A percentile compares a stretch with the other conserved stretches of the same genome.
These are phyloP conservation scores for Blastobasis adustella DNA, from an alignment of 2,888 invertebrate genomes.

Conservation along the genomic window DNA sequence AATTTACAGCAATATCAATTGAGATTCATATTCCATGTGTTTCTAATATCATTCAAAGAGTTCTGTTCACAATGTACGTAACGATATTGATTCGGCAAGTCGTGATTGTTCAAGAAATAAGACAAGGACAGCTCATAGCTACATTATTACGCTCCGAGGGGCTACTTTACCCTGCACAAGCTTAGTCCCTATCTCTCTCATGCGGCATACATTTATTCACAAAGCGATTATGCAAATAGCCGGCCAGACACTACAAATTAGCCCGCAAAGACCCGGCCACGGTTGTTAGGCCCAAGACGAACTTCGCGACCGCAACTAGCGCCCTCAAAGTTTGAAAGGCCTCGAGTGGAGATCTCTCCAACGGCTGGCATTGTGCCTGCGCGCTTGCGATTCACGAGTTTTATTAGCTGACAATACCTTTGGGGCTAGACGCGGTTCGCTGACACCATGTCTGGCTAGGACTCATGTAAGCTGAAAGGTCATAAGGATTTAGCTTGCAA, in stretches of 20 bases:
- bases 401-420: neutral
- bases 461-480: constrained; percentile 14
- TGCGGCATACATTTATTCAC: too few species aligned
- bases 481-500: constrained; percentile 8
- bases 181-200: too few species aligned
- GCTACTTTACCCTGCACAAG: too few species aligned
- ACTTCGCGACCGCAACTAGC: constrained; percentile 22
- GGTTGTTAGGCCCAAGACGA: constrained; percentile 20
- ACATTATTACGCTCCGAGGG: too few species aligned
- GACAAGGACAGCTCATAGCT: too few species aligned
- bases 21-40: too few species aligned
- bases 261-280: constrained; percentile 12
- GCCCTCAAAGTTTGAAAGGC: constrained; percentile 30
- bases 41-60: too few species aligned
- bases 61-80: too few species aligned
- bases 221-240: too few species aligned
- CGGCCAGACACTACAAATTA: constrained; percentile 3
- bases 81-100: too few species aligned
- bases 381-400: constrained; percentile 14
- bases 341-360: constrained; percentile 26
- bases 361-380: constrained; percentile 20
- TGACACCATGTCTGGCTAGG: constrained; percentile 15
- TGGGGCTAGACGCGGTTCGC: neutral
- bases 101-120: too few species aligned
- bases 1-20: too few species aligned